Evolutionary conservation across 2,113 vertebrate genomes (phyloP).

Genomic region (Grammomys surdaster): DNA sequence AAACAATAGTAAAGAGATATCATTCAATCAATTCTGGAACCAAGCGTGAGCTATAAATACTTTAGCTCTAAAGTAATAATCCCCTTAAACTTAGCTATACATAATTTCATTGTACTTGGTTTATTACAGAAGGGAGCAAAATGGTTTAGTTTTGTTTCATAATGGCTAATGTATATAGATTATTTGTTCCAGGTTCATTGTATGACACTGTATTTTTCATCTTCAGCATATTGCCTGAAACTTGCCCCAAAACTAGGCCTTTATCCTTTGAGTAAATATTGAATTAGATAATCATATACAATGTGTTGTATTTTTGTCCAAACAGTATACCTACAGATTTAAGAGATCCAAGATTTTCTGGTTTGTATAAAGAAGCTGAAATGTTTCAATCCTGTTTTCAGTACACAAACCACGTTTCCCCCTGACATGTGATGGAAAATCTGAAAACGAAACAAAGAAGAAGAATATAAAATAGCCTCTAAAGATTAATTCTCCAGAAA

Average conservation of each 20-base stretch:
- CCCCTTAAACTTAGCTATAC: constrained; percentile 76
- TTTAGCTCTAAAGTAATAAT: constrained; percentile 81
- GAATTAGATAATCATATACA: constrained; percentile 34
- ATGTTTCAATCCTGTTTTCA: neutral
- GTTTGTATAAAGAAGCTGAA: neutral
- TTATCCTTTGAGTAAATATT: constrained; percentile 25
- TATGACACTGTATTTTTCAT: constrained; percentile 21
- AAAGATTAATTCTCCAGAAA: neutral
- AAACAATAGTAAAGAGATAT: constrained; percentile 78
- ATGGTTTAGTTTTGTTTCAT: constrained; percentile 60
- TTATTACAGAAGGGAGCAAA: constrained; percentile 78
- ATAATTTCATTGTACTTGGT: constrained; percentile 75
- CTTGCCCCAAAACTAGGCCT: neutral
- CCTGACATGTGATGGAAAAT: neutral
- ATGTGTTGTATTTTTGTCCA: neutral
- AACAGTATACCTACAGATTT: neutral
- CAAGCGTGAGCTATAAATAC: constrained; percentile 82
- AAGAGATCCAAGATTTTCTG: neutral
- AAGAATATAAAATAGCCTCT: neutral
- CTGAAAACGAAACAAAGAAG: neutral
- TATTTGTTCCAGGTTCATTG: constrained; percentile 37
- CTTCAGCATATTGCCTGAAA: constrained; percentile 29
- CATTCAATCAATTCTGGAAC: constrained; percentile 74
- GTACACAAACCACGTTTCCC: neutral
- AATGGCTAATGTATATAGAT: neutral